These are phyloP conservation scores for Drosophila fungiperda DNA, from an alignment of 2,888 invertebrate genomes.

Conservation along the genomic window DNA sequence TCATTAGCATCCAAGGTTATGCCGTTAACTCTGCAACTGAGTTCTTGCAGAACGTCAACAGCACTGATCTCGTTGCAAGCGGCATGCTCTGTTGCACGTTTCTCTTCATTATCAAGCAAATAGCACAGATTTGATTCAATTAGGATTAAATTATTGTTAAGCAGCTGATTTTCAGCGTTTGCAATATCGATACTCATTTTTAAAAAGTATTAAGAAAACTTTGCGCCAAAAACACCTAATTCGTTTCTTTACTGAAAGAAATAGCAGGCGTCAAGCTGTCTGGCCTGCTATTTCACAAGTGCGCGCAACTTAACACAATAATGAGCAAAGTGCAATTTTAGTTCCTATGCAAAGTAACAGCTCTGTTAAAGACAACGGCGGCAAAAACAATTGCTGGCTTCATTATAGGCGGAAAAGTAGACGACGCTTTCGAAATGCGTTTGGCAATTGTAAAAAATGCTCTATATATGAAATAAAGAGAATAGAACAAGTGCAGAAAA, in stretches of 20 bases:
- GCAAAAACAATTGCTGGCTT: constrained; percentile 26
- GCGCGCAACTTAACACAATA: constrained; percentile 6
- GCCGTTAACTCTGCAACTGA: constrained; percentile 28
- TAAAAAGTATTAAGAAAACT: background rate
- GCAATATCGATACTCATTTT: constrained; percentile 5
- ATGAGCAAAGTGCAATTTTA: background rate
- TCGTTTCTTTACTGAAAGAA: background rate
- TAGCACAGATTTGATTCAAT: constrained; percentile 35
- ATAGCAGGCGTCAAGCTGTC: constrained; percentile 27
- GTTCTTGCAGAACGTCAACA: constrained; percentile 28
- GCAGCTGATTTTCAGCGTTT: constrained; percentile 29
- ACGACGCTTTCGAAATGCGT: constrained; percentile 22
- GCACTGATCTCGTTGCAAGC: background rate
- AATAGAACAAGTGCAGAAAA: background rate
- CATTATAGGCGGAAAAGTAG: constrained; percentile 35
- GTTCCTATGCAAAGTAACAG: constrained; percentile 2
- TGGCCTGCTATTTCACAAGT: constrained; percentile 7
- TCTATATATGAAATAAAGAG: background rate
- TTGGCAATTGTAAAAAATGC: background rate
- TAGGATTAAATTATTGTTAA: constrained; percentile 38
- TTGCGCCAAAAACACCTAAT: constrained; percentile 14
- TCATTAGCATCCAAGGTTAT: constrained; percentile 24
- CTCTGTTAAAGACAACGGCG: constrained; percentile 18
- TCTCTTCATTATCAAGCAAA: constrained; percentile 48
- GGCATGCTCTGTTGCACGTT: background rate